Evolutionary conservation across 2,888 invertebrate species (phyloP), one percentile per base, ranked within the genome.

Genomic region (Tenthredo mesomela): DNA sequence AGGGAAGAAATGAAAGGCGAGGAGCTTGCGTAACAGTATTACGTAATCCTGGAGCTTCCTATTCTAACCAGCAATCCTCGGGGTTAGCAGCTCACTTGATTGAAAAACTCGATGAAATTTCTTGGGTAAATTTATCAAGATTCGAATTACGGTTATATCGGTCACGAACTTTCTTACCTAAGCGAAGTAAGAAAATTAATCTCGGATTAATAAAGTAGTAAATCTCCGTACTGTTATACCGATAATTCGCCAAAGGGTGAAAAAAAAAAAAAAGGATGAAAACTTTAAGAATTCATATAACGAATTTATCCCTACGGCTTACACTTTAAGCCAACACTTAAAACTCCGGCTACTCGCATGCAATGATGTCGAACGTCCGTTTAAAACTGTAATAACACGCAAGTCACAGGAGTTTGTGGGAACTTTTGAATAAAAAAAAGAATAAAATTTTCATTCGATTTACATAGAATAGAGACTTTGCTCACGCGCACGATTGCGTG

Each of bases 391-490:
- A n/a, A 47, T 47, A 40, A 29, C 80, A 80, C 40, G 58, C 80
- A 58, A 80, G 80, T 80, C 80, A 67, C 67, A 47, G 33, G 2
- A 67, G 47, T 70, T 43, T 61, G 33, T 25, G 37, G 80, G 21
- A 61, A 80, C 58, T 40, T 80, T 6, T 21, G 58, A 40, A 54
- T 61, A 43, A 80, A 80, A 65, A 61, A 40, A 61, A 61, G 58
- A 75, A 77, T 18, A 82, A 82, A 67, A 82, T 50, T 67, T 70
- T 70, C 82, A 82, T 70, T 43, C 65, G 47, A 82, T 82, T 82
- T 82, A 21, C 82, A 82, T 82, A 82, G 40, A 82, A 82, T 82
- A 10, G 82, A 82, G 65, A 82, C 82, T 40, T 47, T 82, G 82
- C 47, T 82, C 47, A 70, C 82, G 82, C 82, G 40, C 50, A 43